These are phyloP conservation scores for Zaprionus ghesquierei DNA, from an alignment of 1,140 invertebrate genomes.

Conservation along the genomic window DNA sequence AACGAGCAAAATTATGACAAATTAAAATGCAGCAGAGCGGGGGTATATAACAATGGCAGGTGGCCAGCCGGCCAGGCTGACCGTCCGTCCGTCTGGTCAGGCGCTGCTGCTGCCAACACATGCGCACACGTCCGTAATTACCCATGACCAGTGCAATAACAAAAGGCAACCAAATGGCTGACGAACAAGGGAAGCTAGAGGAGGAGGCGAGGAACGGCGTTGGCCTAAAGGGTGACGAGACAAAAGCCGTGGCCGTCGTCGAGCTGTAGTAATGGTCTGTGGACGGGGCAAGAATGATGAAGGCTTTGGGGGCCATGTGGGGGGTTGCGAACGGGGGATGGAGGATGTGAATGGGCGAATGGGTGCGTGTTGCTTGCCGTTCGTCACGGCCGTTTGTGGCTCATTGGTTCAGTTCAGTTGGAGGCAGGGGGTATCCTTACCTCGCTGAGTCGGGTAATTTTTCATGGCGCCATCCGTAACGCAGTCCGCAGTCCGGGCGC, in stretches of 20 bases:
- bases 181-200: background rate
- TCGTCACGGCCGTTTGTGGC: conserved; percentile 76
- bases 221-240: conserved; percentile 67
- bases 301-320: background rate
- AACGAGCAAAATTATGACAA: conserved; percentile 64
- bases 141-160: conserved; percentile 42
- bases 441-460: conserved; percentile 53
- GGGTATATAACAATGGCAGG: conserved; percentile 43
- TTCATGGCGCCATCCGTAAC: conserved; percentile 51
- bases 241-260: conserved; percentile 50
- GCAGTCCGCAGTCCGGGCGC: background rate
- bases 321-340: background rate
- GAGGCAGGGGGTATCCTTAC: background rate
- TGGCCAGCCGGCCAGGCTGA: conserved; percentile 7
- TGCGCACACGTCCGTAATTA: conserved; percentile 61
- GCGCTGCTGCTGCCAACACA: conserved; percentile 30
- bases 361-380: conserved; percentile 41
- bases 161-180: conserved; percentile 41
- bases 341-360: background rate
- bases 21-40: conserved; percentile 55
- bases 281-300: background rate
- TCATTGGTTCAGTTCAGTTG: conserved; percentile 69
- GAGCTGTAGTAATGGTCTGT: conserved; percentile 23
- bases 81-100: background rate
- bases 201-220: background rate